Base-by-base conservation (phyloP, 2,888 invertebrate species). In the Sphaerophoria rueppellii region DNA sequence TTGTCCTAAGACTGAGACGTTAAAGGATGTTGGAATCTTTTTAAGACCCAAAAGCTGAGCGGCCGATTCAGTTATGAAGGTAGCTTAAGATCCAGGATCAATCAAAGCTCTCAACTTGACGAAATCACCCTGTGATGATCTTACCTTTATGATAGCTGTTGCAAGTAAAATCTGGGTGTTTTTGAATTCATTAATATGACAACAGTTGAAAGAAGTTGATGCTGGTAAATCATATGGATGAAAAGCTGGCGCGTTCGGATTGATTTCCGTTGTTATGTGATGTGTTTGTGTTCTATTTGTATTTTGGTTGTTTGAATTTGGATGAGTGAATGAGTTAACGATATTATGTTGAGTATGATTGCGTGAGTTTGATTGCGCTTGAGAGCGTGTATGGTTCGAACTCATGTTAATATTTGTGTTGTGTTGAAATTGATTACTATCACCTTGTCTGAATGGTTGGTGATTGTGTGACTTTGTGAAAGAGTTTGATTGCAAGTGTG, bases 201-300 rank as follows among this genome's bases (percentile, higher is more conserved):
- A 24, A 2, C 24, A 24, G 24, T 24, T 24, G 24, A 24, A 24
- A 24, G 24, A 24, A 2, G 24, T 24, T 55, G 35, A 3, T 6
- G 55, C 4, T n/a, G 4, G 34, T 35, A 5, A 16, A 35, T 55
- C 34, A n/a, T 34, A 34, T 1, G 55, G 55, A n/a, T 35, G 35
- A 55, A 55, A 55, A 34, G 11, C n/a, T 34, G 55, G 35, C 11
- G 55, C 34, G 35, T 55, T 55, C n/a, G 55, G 55, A 34, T 55
- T 55, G 12, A 55, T 12, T 34, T 34, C 55, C 34, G 55, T 35
- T 34, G 35, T 6, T 34, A 55, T n/a, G n/a, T 55, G 55, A 14
- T 35, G 12, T 35, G 55, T 34, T 55, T 55, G 55, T 34, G 55
- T n/a, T 6, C 55, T 34, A 55, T 34, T 55, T 11, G 35, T 3